A percentile compares a stretch with the other conserved stretches of the same genome.
Conservation (phyloP, 2,113 vertebrate genomes). For the Hippocampus guttulatus region DNA sequence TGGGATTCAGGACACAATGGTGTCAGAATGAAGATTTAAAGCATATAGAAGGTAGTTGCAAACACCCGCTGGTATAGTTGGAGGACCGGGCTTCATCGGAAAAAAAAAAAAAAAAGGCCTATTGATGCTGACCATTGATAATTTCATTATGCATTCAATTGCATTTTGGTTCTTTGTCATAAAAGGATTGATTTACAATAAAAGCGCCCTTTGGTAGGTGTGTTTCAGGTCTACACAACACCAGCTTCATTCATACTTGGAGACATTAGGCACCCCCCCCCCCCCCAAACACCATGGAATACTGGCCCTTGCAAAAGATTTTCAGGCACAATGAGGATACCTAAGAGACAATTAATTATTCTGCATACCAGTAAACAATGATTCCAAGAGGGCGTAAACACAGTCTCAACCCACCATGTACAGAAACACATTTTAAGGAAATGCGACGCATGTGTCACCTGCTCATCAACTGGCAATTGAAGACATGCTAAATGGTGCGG, state of each 20-base stretch:
- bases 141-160: not conserved
- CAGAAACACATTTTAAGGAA: not conserved
- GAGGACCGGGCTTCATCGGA: slow-evolving; percentile 17
- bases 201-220: not conserved
- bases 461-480: not conserved
- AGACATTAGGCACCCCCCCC: too few species aligned
- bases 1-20: slow-evolving; percentile 23
- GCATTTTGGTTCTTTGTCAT: not conserved
- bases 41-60: slow-evolving; percentile 17
- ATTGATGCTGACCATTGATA: not conserved
- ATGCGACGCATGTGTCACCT: not conserved
- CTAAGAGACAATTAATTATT: not conserved
- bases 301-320: too few species aligned
- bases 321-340: too few species aligned
- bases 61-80: slow-evolving; percentile 28
- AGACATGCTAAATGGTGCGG: not conserved
- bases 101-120: not conserved
- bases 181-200: not conserved
- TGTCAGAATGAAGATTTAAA: slow-evolving; percentile 27
- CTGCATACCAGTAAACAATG: not conserved
- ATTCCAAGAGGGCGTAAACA: not conserved
- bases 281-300: too few species aligned
- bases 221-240: not conserved
- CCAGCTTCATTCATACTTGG: slow-evolving; percentile 11
- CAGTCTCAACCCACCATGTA: not conserved